phyloP scores from a whole-genome alignment of 1,140 invertebrate genomes.

The Zelostemma sp. region DNA sequence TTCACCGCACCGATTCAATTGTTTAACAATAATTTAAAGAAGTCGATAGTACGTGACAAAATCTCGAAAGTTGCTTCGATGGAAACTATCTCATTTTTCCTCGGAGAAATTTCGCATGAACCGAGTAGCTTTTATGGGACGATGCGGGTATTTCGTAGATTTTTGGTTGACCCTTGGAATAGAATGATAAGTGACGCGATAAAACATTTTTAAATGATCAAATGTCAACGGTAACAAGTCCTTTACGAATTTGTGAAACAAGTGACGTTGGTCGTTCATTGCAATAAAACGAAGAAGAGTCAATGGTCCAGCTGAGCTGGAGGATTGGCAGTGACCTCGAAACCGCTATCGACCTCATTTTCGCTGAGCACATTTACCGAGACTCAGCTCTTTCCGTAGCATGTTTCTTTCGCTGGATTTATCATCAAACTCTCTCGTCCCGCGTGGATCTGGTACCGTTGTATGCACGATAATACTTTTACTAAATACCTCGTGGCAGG shows the following conservation, averaged over 20 bases:
- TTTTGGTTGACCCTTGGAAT: too few relatives aligned
- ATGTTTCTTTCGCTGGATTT: conserved; percentile 44
- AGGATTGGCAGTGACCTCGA: conserved; percentile 45
- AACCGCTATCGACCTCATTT: conserved; percentile 45
- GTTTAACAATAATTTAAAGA: too few relatives aligned
- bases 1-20: too few relatives aligned
- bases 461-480: conserved; percentile 32
- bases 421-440: conserved; percentile 36
- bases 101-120: too few relatives aligned
- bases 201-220: background rate
- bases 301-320: conserved; percentile 39
- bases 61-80: background rate
- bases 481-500: conserved; percentile 20
- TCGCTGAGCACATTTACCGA: conserved; percentile 30
- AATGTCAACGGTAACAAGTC: background rate
- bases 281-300: conserved; percentile 30
- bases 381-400: conserved; percentile 43
- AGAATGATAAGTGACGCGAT: background rate
- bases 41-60: background rate
- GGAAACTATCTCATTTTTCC: too few relatives aligned
- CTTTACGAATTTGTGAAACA: background rate
- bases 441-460: conserved; percentile 38
- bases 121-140: too few relatives aligned
- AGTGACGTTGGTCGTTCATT: conserved; percentile 14
- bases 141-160: too few relatives aligned